Evolutionary conservation across 2,797 vertebrate genomes (phyloP).

Genomic region (Microctenopoma lineatum): DNA sequence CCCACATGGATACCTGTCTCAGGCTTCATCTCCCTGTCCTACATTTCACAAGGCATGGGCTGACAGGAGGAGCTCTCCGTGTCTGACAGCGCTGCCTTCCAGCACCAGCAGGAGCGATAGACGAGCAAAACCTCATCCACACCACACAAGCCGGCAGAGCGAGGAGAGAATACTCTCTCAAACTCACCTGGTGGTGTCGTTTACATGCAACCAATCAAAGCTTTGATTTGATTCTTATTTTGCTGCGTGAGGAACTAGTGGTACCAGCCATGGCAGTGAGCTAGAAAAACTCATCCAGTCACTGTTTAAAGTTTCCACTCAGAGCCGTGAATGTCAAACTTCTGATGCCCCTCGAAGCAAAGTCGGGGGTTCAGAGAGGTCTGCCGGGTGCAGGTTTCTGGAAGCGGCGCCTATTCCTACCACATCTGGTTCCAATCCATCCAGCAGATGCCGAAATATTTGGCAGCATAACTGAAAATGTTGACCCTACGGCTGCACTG

Average conservation of each 20-base stretch:
- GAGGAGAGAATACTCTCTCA: constrained; percentile 25
- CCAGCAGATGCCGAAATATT: too few species aligned
- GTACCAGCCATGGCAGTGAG: too few species aligned
- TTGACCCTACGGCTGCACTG: neutral
- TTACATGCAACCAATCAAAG: neutral
- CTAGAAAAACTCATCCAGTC: too few species aligned
- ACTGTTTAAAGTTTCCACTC: too few species aligned
- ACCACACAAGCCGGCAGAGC: constrained; percentile 53
- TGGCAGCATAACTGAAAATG: neutral
- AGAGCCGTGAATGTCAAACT: too few species aligned
- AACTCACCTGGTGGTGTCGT: constrained; percentile 14
- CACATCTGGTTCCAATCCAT: too few species aligned
- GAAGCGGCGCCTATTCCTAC: too few species aligned
- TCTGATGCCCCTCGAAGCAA: too few species aligned
- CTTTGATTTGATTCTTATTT: too few species aligned
- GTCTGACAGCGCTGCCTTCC: constrained; percentile 62
- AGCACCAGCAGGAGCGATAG: constrained; percentile 50
- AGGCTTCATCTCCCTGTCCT: constrained; percentile 58
- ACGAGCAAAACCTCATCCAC: constrained; percentile 40
- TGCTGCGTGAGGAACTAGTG: too few species aligned
- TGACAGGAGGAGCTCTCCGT: constrained; percentile 64
- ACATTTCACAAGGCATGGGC: constrained; percentile 49
- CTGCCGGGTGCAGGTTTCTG: too few species aligned
- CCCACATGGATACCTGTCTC: constrained; percentile 61
- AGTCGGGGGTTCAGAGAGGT: too few species aligned